Conservation (phyloP, 2,113 vertebrate genomes). For the Craseonycteris thonglongyai region DNA sequence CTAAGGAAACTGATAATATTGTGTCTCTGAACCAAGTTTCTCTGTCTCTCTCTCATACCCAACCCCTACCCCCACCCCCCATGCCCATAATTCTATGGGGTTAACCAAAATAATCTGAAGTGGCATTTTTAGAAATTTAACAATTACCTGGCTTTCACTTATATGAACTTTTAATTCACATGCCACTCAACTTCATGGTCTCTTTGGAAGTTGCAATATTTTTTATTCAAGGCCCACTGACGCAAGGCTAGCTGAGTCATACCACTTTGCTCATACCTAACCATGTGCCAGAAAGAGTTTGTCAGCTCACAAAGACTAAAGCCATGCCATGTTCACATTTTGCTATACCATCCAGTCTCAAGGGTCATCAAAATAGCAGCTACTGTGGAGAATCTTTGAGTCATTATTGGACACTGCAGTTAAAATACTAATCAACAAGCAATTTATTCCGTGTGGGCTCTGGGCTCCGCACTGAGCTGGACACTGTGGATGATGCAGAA, state of each 20-base stretch:
- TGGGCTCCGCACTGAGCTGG: neutral
- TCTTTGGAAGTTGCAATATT: neutral
- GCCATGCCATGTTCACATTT: neutral
- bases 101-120: neutral
- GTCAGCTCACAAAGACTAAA: neutral
- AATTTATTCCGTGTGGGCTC: neutral
- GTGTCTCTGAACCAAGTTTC: slow-evolving; percentile 23
- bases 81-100: slow-evolving; percentile 35
- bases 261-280: neutral
- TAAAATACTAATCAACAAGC: neutral
- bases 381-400: neutral
- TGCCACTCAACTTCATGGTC: neutral
- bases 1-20: slow-evolving; percentile 13
- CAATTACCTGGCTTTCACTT: neutral
- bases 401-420: neutral
- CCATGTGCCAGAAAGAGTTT: neutral
- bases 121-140: neutral
- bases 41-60: neutral
- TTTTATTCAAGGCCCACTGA: neutral
- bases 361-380: neutral
- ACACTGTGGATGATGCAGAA: neutral
- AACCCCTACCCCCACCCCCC: too few species aligned
- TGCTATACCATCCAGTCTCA: neutral
- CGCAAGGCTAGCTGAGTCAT: neutral
- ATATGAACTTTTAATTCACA: neutral